Conservation (phyloP, 23 tunicate genomes). For the Diplosoma virens region DNA sequence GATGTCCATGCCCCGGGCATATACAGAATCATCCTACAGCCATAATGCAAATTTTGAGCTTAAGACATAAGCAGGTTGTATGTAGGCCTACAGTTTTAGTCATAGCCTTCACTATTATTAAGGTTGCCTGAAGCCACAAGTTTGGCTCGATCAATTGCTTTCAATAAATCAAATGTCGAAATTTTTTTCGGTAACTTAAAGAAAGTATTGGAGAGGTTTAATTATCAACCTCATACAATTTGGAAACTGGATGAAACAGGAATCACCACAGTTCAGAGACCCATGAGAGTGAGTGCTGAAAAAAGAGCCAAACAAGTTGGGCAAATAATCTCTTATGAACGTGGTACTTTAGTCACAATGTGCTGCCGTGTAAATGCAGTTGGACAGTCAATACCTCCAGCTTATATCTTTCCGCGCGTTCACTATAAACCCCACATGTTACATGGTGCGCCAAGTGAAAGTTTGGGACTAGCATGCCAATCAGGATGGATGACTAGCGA, state of each 20-base stretch:
- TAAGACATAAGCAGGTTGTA: too few relatives aligned
- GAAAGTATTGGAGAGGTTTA: background rate
- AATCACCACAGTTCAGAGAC: constrained; percentile 24
- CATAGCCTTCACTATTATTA: background rate
- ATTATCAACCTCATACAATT: constrained; percentile 1
- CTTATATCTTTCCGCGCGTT: constrained; percentile 38
- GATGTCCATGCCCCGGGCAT: too few relatives aligned
- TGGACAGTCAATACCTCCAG: constrained; percentile 35
- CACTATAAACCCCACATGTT: constrained; percentile 20
- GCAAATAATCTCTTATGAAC: constrained; percentile 33
- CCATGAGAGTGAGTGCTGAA: constrained; percentile 11
- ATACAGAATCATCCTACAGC: too few relatives aligned
- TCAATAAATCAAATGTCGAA: constrained; percentile 20
- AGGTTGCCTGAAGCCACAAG: constrained; percentile 43
- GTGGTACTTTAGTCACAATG: constrained; percentile 39
- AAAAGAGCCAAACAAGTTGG: constrained; percentile 42
- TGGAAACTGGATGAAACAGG: constrained; percentile 61
- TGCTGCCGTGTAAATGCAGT: constrained; percentile 43
- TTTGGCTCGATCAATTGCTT: constrained; percentile 32
- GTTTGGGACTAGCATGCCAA: constrained; percentile 33
- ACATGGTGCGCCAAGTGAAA: constrained; percentile 25
- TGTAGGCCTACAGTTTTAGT: constrained; percentile 31
- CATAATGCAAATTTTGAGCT: too few relatives aligned
- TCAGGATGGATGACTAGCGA: constrained; percentile 38
- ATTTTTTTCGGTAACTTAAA: constrained; percentile 31